A percentile compares a stretch with the other conserved stretches of the same genome.
phyloP scores from a whole-genome alignment of 2,888 invertebrate genomes.

The Helicoverpa assulta region DNA sequence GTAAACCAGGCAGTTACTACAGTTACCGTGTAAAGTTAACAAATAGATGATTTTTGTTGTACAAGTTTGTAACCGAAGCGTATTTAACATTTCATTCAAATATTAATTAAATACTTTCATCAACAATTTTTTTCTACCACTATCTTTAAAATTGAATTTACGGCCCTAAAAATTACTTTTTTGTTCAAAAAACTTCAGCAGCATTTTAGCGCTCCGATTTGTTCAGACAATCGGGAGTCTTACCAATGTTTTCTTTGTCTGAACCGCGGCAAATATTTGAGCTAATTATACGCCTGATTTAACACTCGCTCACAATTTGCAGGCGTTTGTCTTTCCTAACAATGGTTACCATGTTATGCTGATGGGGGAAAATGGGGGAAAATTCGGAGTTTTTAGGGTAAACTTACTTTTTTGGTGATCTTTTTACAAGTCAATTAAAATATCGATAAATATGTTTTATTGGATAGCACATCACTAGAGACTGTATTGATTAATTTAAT shows the following conservation, averaged over 20 bases:
- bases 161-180: background rate
- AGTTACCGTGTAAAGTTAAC: too few species aligned
- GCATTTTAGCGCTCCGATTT: slow-evolving; percentile 73
- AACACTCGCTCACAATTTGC: slow-evolving; percentile 75
- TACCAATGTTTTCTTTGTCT: slow-evolving; percentile 70
- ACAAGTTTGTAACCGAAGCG: too few species aligned
- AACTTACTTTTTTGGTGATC: background rate
- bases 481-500: background rate
- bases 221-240: slow-evolving; percentile 65
- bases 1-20: too few species aligned
- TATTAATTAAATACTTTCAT: too few species aligned
- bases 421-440: background rate
- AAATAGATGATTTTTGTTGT: too few species aligned
- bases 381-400: slow-evolving; percentile 20
- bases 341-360: slow-evolving; percentile 63
- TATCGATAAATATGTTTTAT: background rate
- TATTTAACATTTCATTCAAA: too few species aligned
- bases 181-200: slow-evolving; percentile 48
- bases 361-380: too few species aligned
- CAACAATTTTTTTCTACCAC: too few species aligned
- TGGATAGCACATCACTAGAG: background rate
- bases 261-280: slow-evolving; percentile 71
- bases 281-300: slow-evolving; percentile 80
- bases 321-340: slow-evolving; percentile 75
- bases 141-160: background rate